Evolutionary conservation across 2,888 invertebrate species (phyloP), one percentile per base, ranked within the genome.

Genomic region (Temnothorax rugatulus): DNA sequence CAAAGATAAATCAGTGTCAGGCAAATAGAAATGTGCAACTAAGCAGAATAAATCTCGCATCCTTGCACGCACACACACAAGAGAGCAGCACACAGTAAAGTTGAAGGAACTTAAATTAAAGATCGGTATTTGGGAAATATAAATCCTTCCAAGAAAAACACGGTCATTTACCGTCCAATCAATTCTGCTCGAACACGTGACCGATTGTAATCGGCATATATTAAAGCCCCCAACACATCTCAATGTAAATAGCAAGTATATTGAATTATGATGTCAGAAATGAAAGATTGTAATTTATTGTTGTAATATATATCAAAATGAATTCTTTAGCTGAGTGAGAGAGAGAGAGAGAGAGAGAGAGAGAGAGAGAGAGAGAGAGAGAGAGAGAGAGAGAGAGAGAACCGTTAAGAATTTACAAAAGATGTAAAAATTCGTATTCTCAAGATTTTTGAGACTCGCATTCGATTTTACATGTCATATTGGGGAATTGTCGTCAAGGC

Each of bases 401-500:
- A 13, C 7, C 15, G 4, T 15, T 5, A 18, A 25, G 5, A 50
- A 21, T 15, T 38, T 8, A 34, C 52, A 52, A 9, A 73, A 71
- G 4, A 59, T 13, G 0, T 59, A 59, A 18, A 41, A 63, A 44
- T 29, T 29, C 11, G 1, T 38, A 41, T 59, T 18, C 18, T 52
- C 29, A 41, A 68, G 15, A 54, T 54, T 13, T 29, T 41, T 4
- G 0, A 21, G 9, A 11, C 5, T 47, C 29, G 57, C 41, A 9
- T 41, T 41, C 15, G 52, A 4, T 79, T 71, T 71, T n/a, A 44
- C 15, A 9, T 34, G 5, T 18, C 25, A 34, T 5, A 54, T 68
- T 25, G n/a, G 54, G 44, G 25, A 69, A 69, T 44, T 54, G 29
- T 44, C 13, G 11, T 71, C 79, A 79, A 79, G 73, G 59, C 8